Conservation (phyloP, 1,140 invertebrate genomes). For the Cyclina sinensis region DNA sequence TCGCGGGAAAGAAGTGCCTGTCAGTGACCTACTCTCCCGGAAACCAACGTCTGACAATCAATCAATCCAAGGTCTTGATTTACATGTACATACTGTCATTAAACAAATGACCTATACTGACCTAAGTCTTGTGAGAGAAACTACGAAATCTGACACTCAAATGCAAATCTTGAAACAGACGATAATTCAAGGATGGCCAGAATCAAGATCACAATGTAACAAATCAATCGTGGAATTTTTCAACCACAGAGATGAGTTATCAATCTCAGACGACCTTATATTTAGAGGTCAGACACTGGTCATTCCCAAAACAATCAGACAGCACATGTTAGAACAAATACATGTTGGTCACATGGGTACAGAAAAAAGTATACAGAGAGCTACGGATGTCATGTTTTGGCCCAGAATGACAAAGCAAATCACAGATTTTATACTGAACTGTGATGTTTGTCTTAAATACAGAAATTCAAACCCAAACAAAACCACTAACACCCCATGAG, state of each 20-base stretch:
- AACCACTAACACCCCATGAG: slow-evolving; percentile 55
- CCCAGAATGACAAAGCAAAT: slow-evolving; percentile 73
- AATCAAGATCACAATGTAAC: neutral
- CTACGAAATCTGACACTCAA: slow-evolving; percentile 5
- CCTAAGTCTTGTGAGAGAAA: neutral
- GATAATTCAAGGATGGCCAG: too few species aligned
- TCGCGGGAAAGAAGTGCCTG: slow-evolving; percentile 12
- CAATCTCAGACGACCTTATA: slow-evolving; percentile 64
- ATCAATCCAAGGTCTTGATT: neutral
- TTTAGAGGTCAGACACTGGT: slow-evolving; percentile 69
- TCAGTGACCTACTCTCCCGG: slow-evolving; percentile 31
- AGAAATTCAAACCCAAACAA: slow-evolving; percentile 58
- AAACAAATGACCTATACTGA: neutral
- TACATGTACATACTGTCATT: slow-evolving; percentile 29
- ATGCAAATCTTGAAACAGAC: slow-evolving; percentile 42
- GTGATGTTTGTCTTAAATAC: slow-evolving; percentile 66
- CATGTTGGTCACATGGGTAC: slow-evolving; percentile 70
- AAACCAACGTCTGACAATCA: slow-evolving; percentile 23
- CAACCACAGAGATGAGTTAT: slow-evolving; percentile 60
- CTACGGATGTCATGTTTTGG: slow-evolving; percentile 72
- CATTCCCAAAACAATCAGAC: slow-evolving; percentile 59
- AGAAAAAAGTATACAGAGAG: slow-evolving; percentile 65
- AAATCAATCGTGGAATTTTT: slow-evolving; percentile 21
- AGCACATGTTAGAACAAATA: slow-evolving; percentile 67
- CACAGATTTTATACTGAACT: slow-evolving; percentile 67